Evolutionary conservation across 2,888 invertebrate species (phyloP).

Genomic region (Plebejus argus): DNA sequence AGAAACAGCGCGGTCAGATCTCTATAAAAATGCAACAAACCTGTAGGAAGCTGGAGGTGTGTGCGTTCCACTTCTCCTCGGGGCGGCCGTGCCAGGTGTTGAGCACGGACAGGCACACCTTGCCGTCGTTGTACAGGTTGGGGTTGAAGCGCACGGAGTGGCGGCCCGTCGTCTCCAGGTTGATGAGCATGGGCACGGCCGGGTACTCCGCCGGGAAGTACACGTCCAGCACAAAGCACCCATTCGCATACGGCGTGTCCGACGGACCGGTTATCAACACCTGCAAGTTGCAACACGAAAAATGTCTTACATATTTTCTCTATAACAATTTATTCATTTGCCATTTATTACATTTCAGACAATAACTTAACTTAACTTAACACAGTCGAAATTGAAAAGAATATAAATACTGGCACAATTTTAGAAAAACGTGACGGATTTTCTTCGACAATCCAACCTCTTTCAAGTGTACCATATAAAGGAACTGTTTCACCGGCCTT

Average conservation of each 20-base stretch:
- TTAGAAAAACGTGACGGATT: too few species aligned
- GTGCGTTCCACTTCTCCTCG: conserved; percentile 98
- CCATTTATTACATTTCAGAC: too few species aligned
- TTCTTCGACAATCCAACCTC: too few species aligned
- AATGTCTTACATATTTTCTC: background rate
- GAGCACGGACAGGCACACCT: conserved; percentile 94
- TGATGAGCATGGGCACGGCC: conserved; percentile 93
- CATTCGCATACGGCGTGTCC: conserved; percentile 95
- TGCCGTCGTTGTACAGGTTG: conserved; percentile 96
- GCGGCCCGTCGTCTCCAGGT: conserved; percentile 93
- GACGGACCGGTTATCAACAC: conserved; percentile 95
- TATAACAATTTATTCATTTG: too few species aligned
- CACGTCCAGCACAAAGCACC: conserved; percentile 95
- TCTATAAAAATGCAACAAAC: conserved; percentile 50
- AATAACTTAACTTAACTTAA: too few species aligned
- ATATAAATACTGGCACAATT: too few species aligned
- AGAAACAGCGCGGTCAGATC: too few species aligned
- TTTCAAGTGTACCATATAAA: too few species aligned
- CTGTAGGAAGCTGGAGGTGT: conserved; percentile 95
- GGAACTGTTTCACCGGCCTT: too few species aligned
- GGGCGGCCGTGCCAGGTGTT: conserved; percentile 98
- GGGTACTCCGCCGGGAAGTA: conserved; percentile 93
- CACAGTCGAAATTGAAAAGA: too few species aligned
- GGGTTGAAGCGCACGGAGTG: conserved; percentile 96
- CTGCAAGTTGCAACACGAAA: conserved; percentile 58